Base-by-base conservation (phyloP, 2,797 vertebrate species). In the Ispidina lecontei region DNA sequence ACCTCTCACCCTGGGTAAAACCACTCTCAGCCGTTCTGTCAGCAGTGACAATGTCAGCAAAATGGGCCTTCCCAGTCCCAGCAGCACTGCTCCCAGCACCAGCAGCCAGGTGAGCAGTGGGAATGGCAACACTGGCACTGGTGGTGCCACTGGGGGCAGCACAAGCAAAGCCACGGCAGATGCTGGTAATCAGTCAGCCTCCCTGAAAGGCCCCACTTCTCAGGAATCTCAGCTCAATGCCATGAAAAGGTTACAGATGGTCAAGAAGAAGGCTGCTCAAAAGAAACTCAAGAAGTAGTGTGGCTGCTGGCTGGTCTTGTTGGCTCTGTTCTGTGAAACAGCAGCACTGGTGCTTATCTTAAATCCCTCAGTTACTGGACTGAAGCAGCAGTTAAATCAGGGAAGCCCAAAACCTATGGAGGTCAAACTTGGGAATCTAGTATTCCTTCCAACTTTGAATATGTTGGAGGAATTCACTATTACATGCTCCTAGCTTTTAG, bases 261-360 rank as follows among this genome's bases (percentile, higher is more conserved):
- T 99, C 73, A 99, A 99, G 97, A 99, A 99, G 98, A 99, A 99
- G 97, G 99, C 99, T 1, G 99, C 99, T 12, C 99, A 99, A 77
- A 99, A 99, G 97, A 99, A 99, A 80, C 97, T 99, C 60, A 99
- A 99, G 96, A 99, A 99, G 97, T 99, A 96, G 94, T 12, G 2
- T 6, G 71, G 47, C 71, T 79, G 35, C 62, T 63, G 31, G 56
- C 17, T 46, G 20, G 5, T 33, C 33, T 26, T 80, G n/a, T 47
- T 31, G 26, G 19, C 13, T 55, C 20, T 11, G 14, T 63, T 73
- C 63, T 5, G 5, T 26, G 31, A 67, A 89, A 39, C 52, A 13
- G 58, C 21, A 14, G 19, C 3, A 0, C 33, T 9, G 8, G 9
- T 69, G 43, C 62, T 80, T 84, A 70, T 68, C 33, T 35, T 62